Evolutionary conservation across 2,113 vertebrate species (phyloP), one percentile per base, ranked within the genome.

Genomic region (Cyprinus carpio): DNA sequence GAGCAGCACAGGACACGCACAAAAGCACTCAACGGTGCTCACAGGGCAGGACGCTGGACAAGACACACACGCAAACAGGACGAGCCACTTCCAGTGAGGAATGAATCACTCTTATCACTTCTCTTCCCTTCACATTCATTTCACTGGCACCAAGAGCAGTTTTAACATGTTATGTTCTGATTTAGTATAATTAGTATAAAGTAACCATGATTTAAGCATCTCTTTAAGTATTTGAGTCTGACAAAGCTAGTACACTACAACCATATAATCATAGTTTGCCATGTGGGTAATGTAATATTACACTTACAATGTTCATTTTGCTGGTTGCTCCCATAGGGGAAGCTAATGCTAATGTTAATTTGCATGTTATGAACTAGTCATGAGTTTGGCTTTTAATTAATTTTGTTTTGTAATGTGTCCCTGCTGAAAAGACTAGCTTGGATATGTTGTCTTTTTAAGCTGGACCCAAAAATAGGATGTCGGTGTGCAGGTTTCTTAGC

Each of bases 61-160:
- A 86, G 29, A 34, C 72, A n/a, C 54, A 64, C 51, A 81, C 34
- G 34, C 77, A 87, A 29, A 87, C 84, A 88, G 84, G 84, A 83
- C 79, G 87, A 78, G 83, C 10, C 46, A 27, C 23, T 77, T 76
- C 84, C 79, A 29, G 37, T 46, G 25, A 16, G 5, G 40, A 76
- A 64, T 71, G 13, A 82, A 77, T 62, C 75, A 82, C 11, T 37
- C 46, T 27, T n/a, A 15, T 60, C 56, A 31, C 37, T 54, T 77
- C 29, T 16, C 31, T 69, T 60, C 27, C 11, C 6, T 71, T 74
- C 6, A 34, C 49, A 78, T 27, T 29, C 8, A 62, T 83, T 75
- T 37, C 34, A 84, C 11, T 51, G 7, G 25, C 72, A 31, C 74
- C 25, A 27, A 77, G 25, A 84, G 7, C 18, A 25, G 20, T 56